A percentile compares a stretch with the other conserved stretches of the same genome.
Evolutionary conservation across 2,888 invertebrate species (phyloP).

Genomic region (Luperina nickerlii): DNA sequence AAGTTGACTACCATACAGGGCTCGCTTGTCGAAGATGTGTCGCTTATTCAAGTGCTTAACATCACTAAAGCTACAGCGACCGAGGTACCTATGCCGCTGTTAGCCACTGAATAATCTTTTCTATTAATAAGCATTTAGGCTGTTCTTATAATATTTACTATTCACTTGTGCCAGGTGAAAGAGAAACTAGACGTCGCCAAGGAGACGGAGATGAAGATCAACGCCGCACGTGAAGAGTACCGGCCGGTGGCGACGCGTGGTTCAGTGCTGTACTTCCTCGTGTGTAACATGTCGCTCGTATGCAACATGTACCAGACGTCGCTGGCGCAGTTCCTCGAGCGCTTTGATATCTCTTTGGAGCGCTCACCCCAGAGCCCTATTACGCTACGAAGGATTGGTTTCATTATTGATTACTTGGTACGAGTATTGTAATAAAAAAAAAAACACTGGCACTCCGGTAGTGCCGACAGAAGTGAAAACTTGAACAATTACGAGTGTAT

Average conservation of each 20-base stretch:
- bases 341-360: constrained; percentile 95
- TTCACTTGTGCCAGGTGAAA: constrained; percentile 88
- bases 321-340: constrained; percentile 95
- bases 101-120: neutral
- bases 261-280: constrained; percentile 96
- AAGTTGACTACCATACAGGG: constrained; percentile 96
- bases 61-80: constrained; percentile 95
- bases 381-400: constrained; percentile 91
- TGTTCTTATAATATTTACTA: neutral
- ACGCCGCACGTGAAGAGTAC: constrained; percentile 95
- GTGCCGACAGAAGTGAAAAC: too few relatives aligned
- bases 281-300: constrained; percentile 96
- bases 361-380: constrained; percentile 92
- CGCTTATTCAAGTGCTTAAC: constrained; percentile 95
- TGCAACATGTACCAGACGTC: constrained; percentile 98
- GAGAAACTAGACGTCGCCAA: constrained; percentile 94
- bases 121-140: too few relatives aligned
- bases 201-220: constrained; percentile 96
- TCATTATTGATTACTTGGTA: constrained; percentile 94
- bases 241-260: constrained; percentile 96
- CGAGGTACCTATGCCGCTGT: constrained; percentile 83
- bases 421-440: neutral
- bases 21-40: constrained; percentile 96
- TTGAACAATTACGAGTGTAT: too few relatives aligned
- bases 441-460: too few relatives aligned